phyloP scores from a whole-genome alignment of 2,113 vertebrate genomes.

The Papio anubis region DNA sequence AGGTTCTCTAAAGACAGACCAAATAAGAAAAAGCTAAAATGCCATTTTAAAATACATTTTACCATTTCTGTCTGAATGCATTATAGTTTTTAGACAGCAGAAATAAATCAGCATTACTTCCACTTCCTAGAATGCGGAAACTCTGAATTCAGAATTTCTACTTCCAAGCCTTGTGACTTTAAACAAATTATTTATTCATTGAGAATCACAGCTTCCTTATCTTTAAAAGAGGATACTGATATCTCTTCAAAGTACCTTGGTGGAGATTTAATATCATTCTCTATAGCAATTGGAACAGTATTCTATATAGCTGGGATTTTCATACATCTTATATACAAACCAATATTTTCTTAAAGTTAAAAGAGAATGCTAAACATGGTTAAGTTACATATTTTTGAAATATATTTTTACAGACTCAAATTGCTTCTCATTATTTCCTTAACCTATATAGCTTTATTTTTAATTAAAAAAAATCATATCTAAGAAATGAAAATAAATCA shows the following conservation, averaged over 20 bases:
- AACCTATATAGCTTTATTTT: neutral
- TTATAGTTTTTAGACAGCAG: neutral
- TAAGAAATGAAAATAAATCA: neutral
- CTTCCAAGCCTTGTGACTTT: neutral
- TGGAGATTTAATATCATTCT: neutral
- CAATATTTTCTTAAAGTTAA: neutral
- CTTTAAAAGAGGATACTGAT: neutral
- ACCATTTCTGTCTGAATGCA: neutral
- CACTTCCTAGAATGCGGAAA: neutral
- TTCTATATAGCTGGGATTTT: neutral
- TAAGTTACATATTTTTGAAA: neutral
- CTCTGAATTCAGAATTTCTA: neutral
- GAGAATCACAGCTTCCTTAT: neutral
- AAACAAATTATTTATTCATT: neutral
- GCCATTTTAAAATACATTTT: neutral
- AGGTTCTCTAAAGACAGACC: slow-evolving; percentile 14
- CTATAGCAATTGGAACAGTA: neutral
- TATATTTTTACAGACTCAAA: neutral
- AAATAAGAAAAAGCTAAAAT: slow-evolving; percentile 1
- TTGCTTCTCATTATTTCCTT: neutral
- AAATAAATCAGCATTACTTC: neutral
- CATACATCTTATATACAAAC: neutral
- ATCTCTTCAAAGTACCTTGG: neutral
- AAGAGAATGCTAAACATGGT: neutral
- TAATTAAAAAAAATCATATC: neutral